Conservation (phyloP, 2,113 vertebrate genomes). For the Mustela nigripes region DNA sequence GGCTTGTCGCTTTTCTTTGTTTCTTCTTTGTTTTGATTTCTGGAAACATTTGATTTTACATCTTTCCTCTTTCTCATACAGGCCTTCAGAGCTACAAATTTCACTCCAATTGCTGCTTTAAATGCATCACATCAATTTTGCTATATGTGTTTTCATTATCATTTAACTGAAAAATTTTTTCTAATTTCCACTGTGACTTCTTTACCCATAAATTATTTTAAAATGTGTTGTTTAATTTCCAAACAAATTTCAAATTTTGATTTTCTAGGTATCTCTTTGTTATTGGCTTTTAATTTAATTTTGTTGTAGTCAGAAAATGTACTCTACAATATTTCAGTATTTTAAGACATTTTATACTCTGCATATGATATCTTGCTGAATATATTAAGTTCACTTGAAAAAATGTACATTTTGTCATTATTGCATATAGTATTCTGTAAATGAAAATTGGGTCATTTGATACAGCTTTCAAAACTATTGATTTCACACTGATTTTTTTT, state of each 20-base stretch:
- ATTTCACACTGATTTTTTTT: neutral
- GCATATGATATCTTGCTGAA: neutral
- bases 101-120: neutral
- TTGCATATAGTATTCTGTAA: neutral
- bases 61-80: neutral
- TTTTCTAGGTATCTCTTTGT: neutral
- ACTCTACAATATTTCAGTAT: neutral
- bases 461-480: neutral
- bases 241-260: neutral
- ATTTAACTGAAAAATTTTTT: neutral
- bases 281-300: constrained; percentile 23
- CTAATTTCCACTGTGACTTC: neutral
- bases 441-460: neutral
- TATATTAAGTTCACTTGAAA: neutral
- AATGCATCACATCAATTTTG: neutral
- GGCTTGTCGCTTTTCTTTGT: neutral
- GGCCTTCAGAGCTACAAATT: neutral
- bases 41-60: neutral
- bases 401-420: neutral
- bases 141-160: neutral
- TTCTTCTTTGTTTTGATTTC: neutral
- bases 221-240: neutral
- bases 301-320: neutral
- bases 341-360: neutral
- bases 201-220: neutral